These are phyloP conservation scores for Montipora foliosa DNA, from an alignment of 64 coral and sea anemone species.

Conservation along the genomic window DNA sequence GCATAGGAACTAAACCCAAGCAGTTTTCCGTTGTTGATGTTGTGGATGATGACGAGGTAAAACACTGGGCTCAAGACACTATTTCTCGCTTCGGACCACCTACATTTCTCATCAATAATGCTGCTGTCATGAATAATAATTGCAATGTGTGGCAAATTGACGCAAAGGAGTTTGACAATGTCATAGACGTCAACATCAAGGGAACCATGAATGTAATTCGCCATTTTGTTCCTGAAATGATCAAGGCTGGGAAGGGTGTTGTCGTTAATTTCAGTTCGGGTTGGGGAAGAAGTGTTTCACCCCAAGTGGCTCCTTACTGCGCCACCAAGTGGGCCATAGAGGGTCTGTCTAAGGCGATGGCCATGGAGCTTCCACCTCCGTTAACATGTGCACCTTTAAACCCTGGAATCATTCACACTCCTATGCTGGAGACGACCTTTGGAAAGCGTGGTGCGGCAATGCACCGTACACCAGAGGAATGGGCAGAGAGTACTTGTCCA, in stretches of 20 bases:
- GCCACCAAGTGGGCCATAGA: conserved; percentile 85
- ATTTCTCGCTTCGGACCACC: conserved; percentile 63
- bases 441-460: conserved; percentile 34
- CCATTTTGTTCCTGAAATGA: conserved; percentile 78
- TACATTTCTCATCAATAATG: conserved; percentile 67
- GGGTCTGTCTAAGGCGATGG: conserved; percentile 87
- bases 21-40: conserved; percentile 74
- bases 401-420: conserved; percentile 86
- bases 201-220: conserved; percentile 71
- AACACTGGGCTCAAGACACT: conserved; percentile 47
- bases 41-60: conserved; percentile 17
- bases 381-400: conserved; percentile 85
- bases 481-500: conserved; percentile 74
- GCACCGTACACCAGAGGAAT: conserved; percentile 42
- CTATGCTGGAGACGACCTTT: conserved; percentile 69
- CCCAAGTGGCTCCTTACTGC: conserved; percentile 83
- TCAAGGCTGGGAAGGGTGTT: conserved; percentile 59
- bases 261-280: conserved; percentile 81
- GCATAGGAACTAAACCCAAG: conserved; percentile 17
- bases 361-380: conserved; percentile 74
- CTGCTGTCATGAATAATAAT: conserved; percentile 11
- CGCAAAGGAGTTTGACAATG: conserved; percentile 60
- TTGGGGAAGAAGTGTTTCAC: conserved; percentile 69
- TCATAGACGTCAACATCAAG: conserved; percentile 82
- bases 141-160: conserved; percentile 63